Base-by-base conservation (phyloP, 2,888 invertebrate genomes). In the Myopa testacea region DNA sequence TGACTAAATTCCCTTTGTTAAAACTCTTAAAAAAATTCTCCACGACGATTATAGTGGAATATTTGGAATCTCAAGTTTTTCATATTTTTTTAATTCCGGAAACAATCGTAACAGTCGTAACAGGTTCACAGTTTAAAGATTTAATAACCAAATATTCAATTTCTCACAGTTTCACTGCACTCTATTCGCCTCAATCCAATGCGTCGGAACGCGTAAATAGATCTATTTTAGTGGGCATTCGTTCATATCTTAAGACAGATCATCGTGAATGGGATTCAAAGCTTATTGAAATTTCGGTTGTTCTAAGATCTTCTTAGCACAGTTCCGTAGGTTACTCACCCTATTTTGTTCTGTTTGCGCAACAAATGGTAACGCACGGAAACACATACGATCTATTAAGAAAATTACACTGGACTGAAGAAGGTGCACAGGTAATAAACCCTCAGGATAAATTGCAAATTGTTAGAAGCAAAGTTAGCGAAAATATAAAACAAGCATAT, bases 161-260 rank as follows among this genome's bases (percentile, higher is more conserved):
- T 1, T 76, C 72, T 37, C 75, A 83, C 26, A 63, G 68, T 3
- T 82, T 78, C 34, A 85, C 82, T 60, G 80, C 84, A 0, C 67
- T 78, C 26, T 87, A 87, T 78, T 85, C 85, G 37, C 85, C 87
- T 0, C 87, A 87, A 79, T 77, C 78, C 4, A 87, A 87, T 78
- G 84, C 85, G 4, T 85, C 84, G 0, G 87, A 87, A 78, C 78
- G 85, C 3, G 81, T 84, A 0, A 87, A 88, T 76, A 75, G 84
- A 38, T 83, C 84, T 0, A 69, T 87, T 3, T 83, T 84, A 10
- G 85, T 85, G 0, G 84, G 83, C 74, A 82, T 87, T 16, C 19
- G 78, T 34, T 38, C 77, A 16, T 77, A 80, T 63, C 19, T 81
- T 10, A 78, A 78, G 34, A 71, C 72, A 14, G 79, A 80, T 58